Conservation (phyloP, 2,888 invertebrate genomes). For the Andrena bucephala region DNA sequence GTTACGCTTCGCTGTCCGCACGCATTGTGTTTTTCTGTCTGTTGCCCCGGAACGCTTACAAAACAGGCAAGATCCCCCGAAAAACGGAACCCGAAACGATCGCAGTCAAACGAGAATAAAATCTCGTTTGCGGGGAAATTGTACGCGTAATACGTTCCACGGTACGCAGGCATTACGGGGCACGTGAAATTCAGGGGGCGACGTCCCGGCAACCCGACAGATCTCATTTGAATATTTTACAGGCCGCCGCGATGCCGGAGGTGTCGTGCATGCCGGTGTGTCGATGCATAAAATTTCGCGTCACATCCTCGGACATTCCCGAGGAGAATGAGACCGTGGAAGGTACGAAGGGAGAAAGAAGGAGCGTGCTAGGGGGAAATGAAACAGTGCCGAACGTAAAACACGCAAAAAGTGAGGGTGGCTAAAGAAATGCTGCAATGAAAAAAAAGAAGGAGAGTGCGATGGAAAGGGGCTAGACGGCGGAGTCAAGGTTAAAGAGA, state of each 20-base stretch:
- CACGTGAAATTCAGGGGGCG: slow-evolving; percentile 55
- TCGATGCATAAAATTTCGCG: slow-evolving; percentile 73
- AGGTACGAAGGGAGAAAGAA: background rate
- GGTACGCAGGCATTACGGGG: slow-evolving; percentile 50
- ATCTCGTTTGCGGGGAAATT: slow-evolving; percentile 43
- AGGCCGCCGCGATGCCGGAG: slow-evolving; percentile 56
- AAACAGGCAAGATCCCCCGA: background rate
- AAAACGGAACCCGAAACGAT: background rate
- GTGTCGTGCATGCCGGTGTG: slow-evolving; percentile 56
- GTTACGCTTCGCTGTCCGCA: background rate
- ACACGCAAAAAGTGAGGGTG: background rate
- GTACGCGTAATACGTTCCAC: slow-evolving; percentile 49
- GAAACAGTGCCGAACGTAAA: background rate
- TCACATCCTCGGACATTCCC: slow-evolving; percentile 66
- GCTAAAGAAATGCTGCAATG: background rate
- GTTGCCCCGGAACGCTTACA: background rate
- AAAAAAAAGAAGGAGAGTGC: background rate
- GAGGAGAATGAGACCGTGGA: slow-evolving; percentile 29
- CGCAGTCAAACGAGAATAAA: slow-evolving; percentile 26
- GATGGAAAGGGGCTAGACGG: background rate
- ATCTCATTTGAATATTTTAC: slow-evolving; percentile 74
- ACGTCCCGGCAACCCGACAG: slow-evolving; percentile 55
- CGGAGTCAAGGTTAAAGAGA: background rate
- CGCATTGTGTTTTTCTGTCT: background rate
- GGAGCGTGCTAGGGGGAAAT: background rate